Evolutionary conservation across 2,113 vertebrate species (phyloP).

Genomic region (Microtus pennsylvanicus): DNA sequence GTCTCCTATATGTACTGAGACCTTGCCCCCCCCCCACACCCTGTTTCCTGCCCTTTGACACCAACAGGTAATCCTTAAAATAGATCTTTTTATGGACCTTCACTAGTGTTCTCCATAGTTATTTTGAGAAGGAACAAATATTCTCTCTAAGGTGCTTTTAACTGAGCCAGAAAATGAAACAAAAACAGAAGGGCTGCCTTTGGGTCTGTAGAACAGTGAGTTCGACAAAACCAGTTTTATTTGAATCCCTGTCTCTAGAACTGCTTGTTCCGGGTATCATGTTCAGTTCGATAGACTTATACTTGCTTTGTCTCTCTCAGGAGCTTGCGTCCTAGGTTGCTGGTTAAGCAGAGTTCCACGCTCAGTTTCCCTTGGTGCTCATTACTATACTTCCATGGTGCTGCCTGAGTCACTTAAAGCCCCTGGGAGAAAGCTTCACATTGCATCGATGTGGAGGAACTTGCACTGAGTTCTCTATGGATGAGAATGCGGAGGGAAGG

Average conservation of each 20-base stretch:
- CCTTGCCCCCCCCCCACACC: neutral
- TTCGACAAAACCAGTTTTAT: slow-evolving; percentile 53
- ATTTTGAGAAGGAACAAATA: slow-evolving; percentile 49
- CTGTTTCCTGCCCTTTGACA: neutral
- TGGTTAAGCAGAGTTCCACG: slow-evolving; percentile 52
- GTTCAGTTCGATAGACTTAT: slow-evolving; percentile 52
- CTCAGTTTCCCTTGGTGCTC: neutral
- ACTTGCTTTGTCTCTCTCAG: neutral
- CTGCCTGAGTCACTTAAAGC: neutral
- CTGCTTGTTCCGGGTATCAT: slow-evolving; percentile 51
- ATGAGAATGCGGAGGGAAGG: neutral
- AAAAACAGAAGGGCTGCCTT: slow-evolving; percentile 48
- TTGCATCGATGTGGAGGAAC: neutral
- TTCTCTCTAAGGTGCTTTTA: slow-evolving; percentile 48
- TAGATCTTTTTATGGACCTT: slow-evolving; percentile 47
- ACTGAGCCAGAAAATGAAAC: slow-evolving; percentile 55
- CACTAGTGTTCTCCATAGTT: slow-evolving; percentile 29
- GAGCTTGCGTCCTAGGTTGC: neutral
- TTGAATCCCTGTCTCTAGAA: slow-evolving; percentile 55
- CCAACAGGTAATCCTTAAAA: slow-evolving; percentile 11
- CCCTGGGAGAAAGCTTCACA: neutral
- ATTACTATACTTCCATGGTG: neutral
- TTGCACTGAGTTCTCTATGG: neutral
- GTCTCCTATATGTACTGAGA: neutral
- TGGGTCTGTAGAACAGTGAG: slow-evolving; percentile 45